These are phyloP conservation scores for Tachystola acroxantha DNA, from an alignment of 2,888 invertebrate species.

Conservation along the genomic window DNA sequence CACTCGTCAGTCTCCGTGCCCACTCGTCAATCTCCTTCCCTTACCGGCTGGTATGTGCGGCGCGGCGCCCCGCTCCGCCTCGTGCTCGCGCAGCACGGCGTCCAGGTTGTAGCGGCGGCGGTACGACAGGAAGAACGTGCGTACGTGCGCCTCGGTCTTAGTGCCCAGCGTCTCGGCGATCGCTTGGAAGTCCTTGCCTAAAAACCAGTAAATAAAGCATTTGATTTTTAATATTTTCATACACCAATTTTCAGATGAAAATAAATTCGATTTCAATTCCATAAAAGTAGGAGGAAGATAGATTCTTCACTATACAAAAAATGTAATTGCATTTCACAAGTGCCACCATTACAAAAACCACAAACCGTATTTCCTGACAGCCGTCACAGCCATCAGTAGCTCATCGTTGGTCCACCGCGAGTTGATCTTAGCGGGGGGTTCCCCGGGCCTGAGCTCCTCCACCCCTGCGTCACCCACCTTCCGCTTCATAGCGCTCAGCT, in stretches of 20 bases:
- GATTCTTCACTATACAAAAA: no score
- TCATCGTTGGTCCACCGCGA: slow-evolving; percentile 97
- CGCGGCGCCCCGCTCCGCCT: slow-evolving; percentile 84
- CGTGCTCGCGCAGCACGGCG: slow-evolving; percentile 89
- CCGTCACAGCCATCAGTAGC: slow-evolving; percentile 92
- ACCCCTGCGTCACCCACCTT: slow-evolving; percentile 81
- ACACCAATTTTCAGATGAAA: no score
- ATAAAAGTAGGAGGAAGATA: no score
- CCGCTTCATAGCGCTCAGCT: slow-evolving; percentile 90
- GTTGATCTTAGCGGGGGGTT: slow-evolving; percentile 85
- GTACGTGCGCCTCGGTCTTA: slow-evolving; percentile 95
- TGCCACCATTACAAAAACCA: no score
- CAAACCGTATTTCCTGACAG: slow-evolving; percentile 89
- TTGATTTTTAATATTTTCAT: no score
- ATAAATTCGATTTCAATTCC: no score
- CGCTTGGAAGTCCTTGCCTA: slow-evolving; percentile 91
- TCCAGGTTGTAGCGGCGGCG: slow-evolving; percentile 93
- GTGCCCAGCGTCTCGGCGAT: slow-evolving; percentile 97
- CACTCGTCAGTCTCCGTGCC: no score
- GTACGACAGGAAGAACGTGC: slow-evolving; percentile 95
- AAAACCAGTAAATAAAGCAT: no score
- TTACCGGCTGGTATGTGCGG: slow-evolving; percentile 72
- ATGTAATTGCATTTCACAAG: no score
- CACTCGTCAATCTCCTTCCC: no score
- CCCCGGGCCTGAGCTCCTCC: slow-evolving; percentile 80